Percentiles rank a stretch among this genome's conserved stretches.
Conservation (phyloP, 2,113 vertebrate species). For the Callocephalon fimbriatum region DNA sequence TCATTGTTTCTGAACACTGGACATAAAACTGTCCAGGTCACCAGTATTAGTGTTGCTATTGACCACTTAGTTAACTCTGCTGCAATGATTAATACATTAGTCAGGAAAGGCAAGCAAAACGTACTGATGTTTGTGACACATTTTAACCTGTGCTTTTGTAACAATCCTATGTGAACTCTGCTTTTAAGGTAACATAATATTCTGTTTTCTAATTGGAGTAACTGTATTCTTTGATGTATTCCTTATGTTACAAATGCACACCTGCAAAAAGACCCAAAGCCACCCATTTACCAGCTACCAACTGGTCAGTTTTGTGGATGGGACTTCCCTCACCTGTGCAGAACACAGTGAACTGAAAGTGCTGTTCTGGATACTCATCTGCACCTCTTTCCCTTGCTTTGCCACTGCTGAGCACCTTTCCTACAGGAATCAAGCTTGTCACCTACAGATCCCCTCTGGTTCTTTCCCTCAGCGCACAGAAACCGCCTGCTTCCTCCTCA, state of each 20-base stretch:
- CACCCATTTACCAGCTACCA: neutral
- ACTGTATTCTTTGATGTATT: neutral
- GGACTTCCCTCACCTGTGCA: neutral
- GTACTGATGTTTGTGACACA: neutral
- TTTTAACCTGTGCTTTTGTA: neutral
- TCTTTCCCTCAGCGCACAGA: neutral
- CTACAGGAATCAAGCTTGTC: neutral
- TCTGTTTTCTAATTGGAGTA: neutral
- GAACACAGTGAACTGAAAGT: neutral
- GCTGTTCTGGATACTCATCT: rapidly evolving
- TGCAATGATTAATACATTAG: neutral
- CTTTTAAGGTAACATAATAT: neutral
- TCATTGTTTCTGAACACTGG: neutral
- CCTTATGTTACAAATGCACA: neutral
- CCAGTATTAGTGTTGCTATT: neutral
- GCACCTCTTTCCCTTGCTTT: neutral
- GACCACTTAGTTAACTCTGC: constrained; percentile 11
- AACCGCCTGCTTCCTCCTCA: neutral
- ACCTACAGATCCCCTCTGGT: neutral
- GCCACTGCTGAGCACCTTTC: neutral
- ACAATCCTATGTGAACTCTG: neutral
- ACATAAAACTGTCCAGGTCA: neutral
- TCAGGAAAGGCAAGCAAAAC: constrained; percentile 4
- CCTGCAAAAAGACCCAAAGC: neutral
- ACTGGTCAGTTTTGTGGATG: neutral